A percentile compares a stretch with the other conserved stretches of the same genome.
These are phyloP conservation scores for Eulemur macaco DNA, from an alignment of 2,113 vertebrate genomes.

Conservation along the genomic window DNA sequence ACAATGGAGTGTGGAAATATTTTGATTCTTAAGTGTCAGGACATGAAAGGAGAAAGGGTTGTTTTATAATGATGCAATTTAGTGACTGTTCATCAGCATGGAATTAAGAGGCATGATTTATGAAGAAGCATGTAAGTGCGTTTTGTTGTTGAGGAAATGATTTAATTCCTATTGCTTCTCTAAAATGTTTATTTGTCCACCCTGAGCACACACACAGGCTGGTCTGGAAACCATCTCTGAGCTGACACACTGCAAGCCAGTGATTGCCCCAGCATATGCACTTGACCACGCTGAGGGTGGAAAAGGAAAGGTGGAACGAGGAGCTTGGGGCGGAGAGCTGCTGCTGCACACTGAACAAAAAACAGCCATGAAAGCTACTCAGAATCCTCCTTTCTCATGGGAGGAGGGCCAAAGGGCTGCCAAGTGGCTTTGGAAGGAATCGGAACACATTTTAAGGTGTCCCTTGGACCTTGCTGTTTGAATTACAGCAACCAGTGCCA, in stretches of 20 bases:
- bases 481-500: not conserved
- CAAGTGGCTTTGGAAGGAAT: slow-evolving; percentile 21
- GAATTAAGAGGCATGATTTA: slow-evolving; percentile 59
- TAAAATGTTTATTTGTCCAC: slow-evolving; percentile 56
- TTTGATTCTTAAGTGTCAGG: slow-evolving; percentile 69
- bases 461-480: not conserved
- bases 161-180: slow-evolving; percentile 54
- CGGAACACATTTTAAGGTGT: slow-evolving; percentile 31
- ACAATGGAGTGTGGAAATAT: slow-evolving; percentile 66
- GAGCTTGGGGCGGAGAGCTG: not conserved
- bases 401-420: slow-evolving; percentile 16
- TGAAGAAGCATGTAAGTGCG: slow-evolving; percentile 56
- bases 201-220: not conserved
- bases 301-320: not conserved
- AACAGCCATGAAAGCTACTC: not conserved
- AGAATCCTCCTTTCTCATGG: not conserved
- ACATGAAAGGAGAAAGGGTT: slow-evolving; percentile 52
- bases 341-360: not conserved
- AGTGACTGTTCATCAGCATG: slow-evolving; percentile 26
- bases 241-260: not conserved
- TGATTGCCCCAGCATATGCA: not conserved
- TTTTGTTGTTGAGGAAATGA: slow-evolving; percentile 65
- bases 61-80: slow-evolving; percentile 41
- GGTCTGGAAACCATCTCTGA: slow-evolving; percentile 45
- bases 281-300: slow-evolving; percentile 10